Conservation (phyloP, 1,140 invertebrate species). For the Drosophila willistoni region DNA sequence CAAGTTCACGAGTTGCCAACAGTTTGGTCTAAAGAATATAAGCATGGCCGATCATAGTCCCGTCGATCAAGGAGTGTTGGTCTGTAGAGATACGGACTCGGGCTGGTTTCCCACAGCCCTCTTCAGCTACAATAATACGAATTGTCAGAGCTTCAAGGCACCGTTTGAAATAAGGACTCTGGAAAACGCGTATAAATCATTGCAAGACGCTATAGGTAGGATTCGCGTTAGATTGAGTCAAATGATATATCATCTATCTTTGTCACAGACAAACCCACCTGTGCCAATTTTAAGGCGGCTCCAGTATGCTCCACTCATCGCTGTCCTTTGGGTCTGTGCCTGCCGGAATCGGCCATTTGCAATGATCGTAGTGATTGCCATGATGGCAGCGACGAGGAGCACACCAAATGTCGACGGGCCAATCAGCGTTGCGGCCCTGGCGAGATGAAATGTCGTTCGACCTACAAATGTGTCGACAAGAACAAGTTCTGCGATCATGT, state of each 20-base stretch:
- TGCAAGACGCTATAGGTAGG: conserved; percentile 68
- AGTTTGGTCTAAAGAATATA: conserved; percentile 63
- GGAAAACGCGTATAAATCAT: conserved; percentile 55
- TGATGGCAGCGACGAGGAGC: conserved; percentile 86
- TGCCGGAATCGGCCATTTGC: conserved; percentile 86
- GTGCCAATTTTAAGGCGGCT: conserved; percentile 29
- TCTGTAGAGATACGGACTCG: conserved; percentile 59
- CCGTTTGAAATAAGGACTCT: conserved; percentile 62
- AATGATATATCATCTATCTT: not conserved
- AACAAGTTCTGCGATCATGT: conserved; percentile 87
- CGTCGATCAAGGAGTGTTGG: conserved; percentile 75
- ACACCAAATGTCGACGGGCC: conserved; percentile 83
- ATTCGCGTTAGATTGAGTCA: too few species aligned
- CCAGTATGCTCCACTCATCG: conserved; percentile 84
- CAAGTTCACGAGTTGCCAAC: conserved; percentile 70
- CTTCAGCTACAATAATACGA: conserved; percentile 71
- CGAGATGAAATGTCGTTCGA: conserved; percentile 87
- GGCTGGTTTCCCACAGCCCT: conserved; percentile 77
- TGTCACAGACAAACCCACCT: conserved; percentile 55
- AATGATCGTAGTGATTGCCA: conserved; percentile 89
- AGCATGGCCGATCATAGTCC: conserved; percentile 37
- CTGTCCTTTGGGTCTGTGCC: conserved; percentile 89
- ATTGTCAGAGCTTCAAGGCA: conserved; percentile 71
- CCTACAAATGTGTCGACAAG: conserved; percentile 88
- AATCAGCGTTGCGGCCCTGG: conserved; percentile 69